Evolutionary conservation across 2,113 vertebrate genomes (phyloP).

Genomic region (Gobio gobio): DNA sequence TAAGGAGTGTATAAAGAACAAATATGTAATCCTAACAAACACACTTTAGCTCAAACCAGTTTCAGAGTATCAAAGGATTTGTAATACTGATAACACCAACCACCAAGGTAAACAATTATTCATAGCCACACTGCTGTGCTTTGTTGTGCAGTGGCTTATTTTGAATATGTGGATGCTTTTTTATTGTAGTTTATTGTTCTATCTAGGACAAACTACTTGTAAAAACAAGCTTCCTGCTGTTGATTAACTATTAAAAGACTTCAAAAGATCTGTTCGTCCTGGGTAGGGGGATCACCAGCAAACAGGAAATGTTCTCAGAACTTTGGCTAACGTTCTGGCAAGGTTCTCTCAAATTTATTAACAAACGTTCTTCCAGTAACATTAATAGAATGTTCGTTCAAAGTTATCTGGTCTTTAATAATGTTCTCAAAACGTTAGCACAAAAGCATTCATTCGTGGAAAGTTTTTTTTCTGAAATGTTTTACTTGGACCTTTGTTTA

Average conservation of each 20-base stretch:
- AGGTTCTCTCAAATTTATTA: too few relatives aligned
- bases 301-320: too few relatives aligned
- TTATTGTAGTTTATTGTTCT: slow-evolving; percentile 45
- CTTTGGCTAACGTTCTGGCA: too few relatives aligned
- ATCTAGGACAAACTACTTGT: slow-evolving; percentile 31
- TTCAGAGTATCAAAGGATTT: slow-evolving; percentile 21
- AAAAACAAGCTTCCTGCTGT: neutral
- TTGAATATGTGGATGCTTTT: slow-evolving; percentile 10
- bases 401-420: too few relatives aligned
- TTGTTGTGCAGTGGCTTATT: slow-evolving; percentile 33
- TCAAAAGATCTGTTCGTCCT: neutral
- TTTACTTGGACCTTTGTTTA: too few relatives aligned
- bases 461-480: too few relatives aligned
- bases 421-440: too few relatives aligned
- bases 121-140: neutral
- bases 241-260: neutral
- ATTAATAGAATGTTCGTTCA: too few relatives aligned
- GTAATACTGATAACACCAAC: slow-evolving; percentile 41
- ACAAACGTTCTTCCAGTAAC: too few relatives aligned
- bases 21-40: slow-evolving; percentile 25
- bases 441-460: too few relatives aligned
- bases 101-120: slow-evolving; percentile 37
- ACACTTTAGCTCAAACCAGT: slow-evolving; percentile 15
- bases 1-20: slow-evolving; percentile 50
- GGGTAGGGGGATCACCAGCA: neutral